Evolutionary conservation across 1,140 invertebrate species (phyloP).

Genomic region (Hypothenemus hampei): DNA sequence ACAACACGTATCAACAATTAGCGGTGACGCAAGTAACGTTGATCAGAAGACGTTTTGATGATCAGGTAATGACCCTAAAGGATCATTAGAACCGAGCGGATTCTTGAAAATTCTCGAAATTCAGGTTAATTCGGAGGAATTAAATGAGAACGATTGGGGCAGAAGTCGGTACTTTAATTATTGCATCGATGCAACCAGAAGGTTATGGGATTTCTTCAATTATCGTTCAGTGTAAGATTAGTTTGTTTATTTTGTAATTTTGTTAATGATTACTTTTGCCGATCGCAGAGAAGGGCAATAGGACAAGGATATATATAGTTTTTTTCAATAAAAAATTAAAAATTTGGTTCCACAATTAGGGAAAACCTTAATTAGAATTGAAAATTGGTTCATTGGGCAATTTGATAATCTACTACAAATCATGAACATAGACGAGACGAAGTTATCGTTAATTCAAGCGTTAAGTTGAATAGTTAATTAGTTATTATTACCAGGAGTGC

Average conservation of each 20-base stretch:
- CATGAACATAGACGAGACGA: too few species aligned
- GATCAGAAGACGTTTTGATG: slow-evolving; percentile 14
- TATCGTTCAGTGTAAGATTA: slow-evolving; percentile 11
- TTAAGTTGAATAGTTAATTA: too few species aligned
- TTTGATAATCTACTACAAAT: too few species aligned
- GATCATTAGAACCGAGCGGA: slow-evolving; percentile 9
- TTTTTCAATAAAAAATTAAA: too few species aligned
- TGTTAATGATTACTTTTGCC: slow-evolving; percentile 8
- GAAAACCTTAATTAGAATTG: too few species aligned
- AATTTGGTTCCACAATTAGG: too few species aligned
- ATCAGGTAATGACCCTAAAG: slow-evolving; percentile 13
- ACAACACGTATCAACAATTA: slow-evolving; percentile 21
- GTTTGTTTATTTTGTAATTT: slow-evolving; percentile 10
- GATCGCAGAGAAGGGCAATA: slow-evolving; percentile 7
- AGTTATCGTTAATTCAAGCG: too few species aligned
- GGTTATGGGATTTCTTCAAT: slow-evolving; percentile 9
- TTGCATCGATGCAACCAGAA: slow-evolving; percentile 19
- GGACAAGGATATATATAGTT: slow-evolving; percentile 4
- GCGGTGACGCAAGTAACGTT: slow-evolving; percentile 7
- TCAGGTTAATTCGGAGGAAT: slow-evolving; percentile 18
- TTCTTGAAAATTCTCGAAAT: slow-evolving; percentile 11
- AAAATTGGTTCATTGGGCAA: too few species aligned
- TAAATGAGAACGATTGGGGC: slow-evolving; percentile 10
- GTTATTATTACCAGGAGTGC: too few species aligned
- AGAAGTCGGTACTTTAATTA: slow-evolving; percentile 16